These are phyloP conservation scores for Origma solitaria DNA, from an alignment of 2,113 vertebrate genomes.

Conservation along the genomic window DNA sequence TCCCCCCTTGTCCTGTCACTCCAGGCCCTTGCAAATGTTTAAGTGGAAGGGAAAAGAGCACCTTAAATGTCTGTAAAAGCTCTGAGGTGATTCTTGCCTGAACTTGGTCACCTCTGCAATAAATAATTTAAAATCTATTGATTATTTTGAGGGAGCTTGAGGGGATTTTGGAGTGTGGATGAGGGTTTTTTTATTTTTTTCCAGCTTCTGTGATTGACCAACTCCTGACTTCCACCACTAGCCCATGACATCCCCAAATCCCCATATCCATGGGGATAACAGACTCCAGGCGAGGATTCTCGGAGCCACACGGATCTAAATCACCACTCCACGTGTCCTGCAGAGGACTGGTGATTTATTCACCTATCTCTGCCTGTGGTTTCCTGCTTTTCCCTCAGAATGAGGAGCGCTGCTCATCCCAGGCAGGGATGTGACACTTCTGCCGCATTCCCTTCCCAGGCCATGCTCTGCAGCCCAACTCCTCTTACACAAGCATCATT, in stretches of 20 bases:
- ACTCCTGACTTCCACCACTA: background rate
- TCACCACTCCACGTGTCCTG: rapidly evolving
- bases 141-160: rapidly evolving
- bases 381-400: background rate
- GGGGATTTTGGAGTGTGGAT: background rate
- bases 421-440: rapidly evolving
- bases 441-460: background rate
- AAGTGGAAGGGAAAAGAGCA: background rate
- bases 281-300: rapidly evolving
- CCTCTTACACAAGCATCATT: background rate
- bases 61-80: background rate
- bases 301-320: rapidly evolving
- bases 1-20: no score
- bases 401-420: background rate
- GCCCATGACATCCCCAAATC: background rate
- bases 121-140: background rate
- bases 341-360: no score
- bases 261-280: rapidly evolving
- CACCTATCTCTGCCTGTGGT: rapidly evolving
- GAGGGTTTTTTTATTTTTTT: background rate
- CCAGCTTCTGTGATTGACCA: background rate
- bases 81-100: background rate
- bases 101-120: background rate
- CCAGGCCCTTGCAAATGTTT: background rate
- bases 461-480: background rate